Percentiles rank a stretch among this genome's conserved stretches.
Evolutionary conservation across 2,113 vertebrate species (phyloP).

Genomic region (Gnathonemus echidnorhynchus): DNA sequence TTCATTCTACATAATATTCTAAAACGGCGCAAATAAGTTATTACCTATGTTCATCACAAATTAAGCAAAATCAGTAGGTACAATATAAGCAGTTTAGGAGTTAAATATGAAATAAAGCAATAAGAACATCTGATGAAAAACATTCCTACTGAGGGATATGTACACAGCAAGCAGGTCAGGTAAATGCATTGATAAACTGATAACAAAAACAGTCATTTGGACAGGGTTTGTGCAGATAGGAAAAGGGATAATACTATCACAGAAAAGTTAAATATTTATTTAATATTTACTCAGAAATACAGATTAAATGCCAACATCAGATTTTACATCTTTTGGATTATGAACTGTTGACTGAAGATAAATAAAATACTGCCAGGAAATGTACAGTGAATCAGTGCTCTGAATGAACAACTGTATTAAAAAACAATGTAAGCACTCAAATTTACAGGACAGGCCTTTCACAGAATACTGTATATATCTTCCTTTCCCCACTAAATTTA

Average conservation of each 20-base stretch:
- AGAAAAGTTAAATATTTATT: slow-evolving; percentile 11
- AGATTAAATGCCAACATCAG: slow-evolving; percentile 13
- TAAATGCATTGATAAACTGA: not conserved
- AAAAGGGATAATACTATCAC: not conserved
- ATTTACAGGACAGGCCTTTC: not conserved
- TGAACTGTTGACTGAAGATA: slow-evolving; percentile 16
- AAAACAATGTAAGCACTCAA: not conserved
- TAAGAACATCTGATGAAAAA: not conserved
- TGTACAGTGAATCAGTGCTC: not conserved
- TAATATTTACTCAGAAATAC: slow-evolving; percentile 16
- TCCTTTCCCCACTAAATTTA: slow-evolving; percentile 10
- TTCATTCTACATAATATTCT: not conserved
- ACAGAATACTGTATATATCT: not conserved
- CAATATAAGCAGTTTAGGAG: not conserved
- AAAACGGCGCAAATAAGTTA: not conserved
- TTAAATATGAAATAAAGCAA: not conserved
- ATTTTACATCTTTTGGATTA: slow-evolving; percentile 13
- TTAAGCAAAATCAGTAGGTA: not conserved
- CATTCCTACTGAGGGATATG: not conserved
- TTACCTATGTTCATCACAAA: not conserved
- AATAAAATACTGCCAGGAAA: slow-evolving; percentile 4
- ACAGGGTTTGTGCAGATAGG: not conserved
- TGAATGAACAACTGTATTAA: slow-evolving; percentile 11
- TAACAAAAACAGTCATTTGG: not conserved
- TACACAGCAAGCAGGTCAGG: not conserved